phyloP scores from a whole-genome alignment of 2,888 invertebrate genomes.

The Stegana nigrithorax region DNA sequence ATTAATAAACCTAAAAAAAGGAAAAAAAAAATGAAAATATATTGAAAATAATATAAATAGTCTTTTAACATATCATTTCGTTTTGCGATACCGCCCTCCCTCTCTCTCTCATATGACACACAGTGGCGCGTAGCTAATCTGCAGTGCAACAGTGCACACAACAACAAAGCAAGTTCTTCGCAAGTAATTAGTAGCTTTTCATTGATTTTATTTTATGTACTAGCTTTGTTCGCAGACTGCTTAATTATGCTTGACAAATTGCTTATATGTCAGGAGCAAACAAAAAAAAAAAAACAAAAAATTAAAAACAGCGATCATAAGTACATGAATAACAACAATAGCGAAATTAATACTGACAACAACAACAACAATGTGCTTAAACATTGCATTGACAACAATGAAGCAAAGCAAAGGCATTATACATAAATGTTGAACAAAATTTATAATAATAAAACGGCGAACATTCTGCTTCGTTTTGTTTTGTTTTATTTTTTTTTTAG shows the following conservation, averaged over 20 bases:
- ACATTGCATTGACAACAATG: not conserved
- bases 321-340: too few species aligned
- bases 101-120: too few species aligned
- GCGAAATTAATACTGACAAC: constrained; percentile 26
- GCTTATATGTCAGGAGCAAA: constrained; percentile 54
- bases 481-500: not conserved
- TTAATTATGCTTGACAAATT: constrained; percentile 57
- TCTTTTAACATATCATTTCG: too few species aligned
- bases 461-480: not conserved
- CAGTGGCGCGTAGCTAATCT: too few species aligned
- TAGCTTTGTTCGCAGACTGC: constrained; percentile 20
- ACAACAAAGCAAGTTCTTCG: too few species aligned
- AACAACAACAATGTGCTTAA: not conserved
- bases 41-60: too few species aligned
- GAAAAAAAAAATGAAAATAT: too few species aligned
- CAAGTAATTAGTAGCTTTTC: constrained; percentile 16
- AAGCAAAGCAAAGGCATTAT: not conserved
- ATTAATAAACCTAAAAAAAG: too few species aligned
- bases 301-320: too few species aligned
- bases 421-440: not conserved
- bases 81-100: too few species aligned
- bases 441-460: not conserved
- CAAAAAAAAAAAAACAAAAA: too few species aligned
- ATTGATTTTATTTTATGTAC: constrained; percentile 9
- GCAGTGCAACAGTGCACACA: too few species aligned